Evolutionary conservation across 2,113 vertebrate genomes (phyloP), one percentile per base, ranked within the genome.

Genomic region (Aythya baeri): DNA sequence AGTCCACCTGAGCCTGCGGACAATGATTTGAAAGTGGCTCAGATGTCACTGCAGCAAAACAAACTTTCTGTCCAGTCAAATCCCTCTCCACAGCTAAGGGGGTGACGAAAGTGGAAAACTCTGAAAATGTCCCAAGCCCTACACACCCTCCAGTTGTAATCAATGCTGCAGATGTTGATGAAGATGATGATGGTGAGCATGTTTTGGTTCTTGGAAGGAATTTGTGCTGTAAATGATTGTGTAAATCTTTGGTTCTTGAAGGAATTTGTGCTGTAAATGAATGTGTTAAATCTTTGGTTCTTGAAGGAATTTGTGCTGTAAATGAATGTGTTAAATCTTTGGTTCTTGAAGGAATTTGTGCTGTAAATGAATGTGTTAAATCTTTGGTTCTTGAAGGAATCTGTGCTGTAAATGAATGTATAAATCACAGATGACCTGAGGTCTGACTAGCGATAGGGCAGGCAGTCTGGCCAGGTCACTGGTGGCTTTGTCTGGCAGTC

Each of bases 71-170:
- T 98, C 3, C 97, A 98, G 49, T 96, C 98, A 18, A 98, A 98
- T 38, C 98, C 98, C 8, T 97, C 98, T 34, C 99, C 99, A 0
- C 99, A 99, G 94, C 97, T 99, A 76, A 96, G 94, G 98, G 99
- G 0, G 98, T 99, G 78, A 99, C 99, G 91, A 99, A 99, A 83
- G 98, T 98, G 20, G 99, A 99, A 26, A 98, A 97, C 38, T 98
- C 98, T 3, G 99, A 99, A 89, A 99, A 98, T 1, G 99, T 99
- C 5, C 99, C 99, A 0, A 99, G 99, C 38, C 99, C 99, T 41
- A 99, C 99, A 7, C 99, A 99, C 54, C 99, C 99, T 38, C 38
- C 38, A 38, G 38, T 38, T 38, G 38, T 99, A 11, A 99, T 99
- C 84, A 99, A 99, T 43, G 99, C 99, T 86, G 98, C 98, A 7